These are phyloP conservation scores for Neogale vison DNA, from an alignment of 2,113 vertebrate genomes.

Conservation along the genomic window DNA sequence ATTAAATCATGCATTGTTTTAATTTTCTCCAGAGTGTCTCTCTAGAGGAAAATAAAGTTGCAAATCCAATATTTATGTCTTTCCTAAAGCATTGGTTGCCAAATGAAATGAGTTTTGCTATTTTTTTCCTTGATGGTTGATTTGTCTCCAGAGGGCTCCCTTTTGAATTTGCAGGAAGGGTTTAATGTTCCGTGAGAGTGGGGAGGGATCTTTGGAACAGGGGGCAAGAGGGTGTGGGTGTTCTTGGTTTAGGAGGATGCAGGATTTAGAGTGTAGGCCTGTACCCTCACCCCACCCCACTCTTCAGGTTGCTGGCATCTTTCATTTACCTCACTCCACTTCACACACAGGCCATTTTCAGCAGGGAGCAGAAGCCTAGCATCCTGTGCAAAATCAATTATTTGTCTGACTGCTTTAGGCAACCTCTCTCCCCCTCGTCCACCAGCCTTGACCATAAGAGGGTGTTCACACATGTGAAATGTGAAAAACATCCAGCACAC, in stretches of 20 bases:
- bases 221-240: neutral
- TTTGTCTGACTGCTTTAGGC: slow-evolving; percentile 23
- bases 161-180: slow-evolving; percentile 51
- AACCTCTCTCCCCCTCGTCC: neutral
- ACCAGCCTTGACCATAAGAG: neutral
- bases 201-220: accelerated
- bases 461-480: neutral
- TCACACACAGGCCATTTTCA: neutral
- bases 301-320: neutral
- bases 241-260: neutral
- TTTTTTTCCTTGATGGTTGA: slow-evolving; percentile 32
- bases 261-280: neutral
- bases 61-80: slow-evolving; percentile 75
- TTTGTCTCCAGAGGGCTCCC: slow-evolving; percentile 59
- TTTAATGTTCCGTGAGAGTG: neutral
- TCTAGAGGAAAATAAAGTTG: slow-evolving; percentile 76
- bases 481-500: neutral
- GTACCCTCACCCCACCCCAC: neutral
- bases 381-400: neutral
- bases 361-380: neutral
- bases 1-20: slow-evolving; percentile 80
- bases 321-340: neutral
- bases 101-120: slow-evolving; percentile 68
- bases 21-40: slow-evolving; percentile 78
- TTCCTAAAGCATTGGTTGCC: slow-evolving; percentile 66